These are phyloP conservation scores for Blastobasis adustella DNA, from an alignment of 2,888 invertebrate species.

Conservation along the genomic window DNA sequence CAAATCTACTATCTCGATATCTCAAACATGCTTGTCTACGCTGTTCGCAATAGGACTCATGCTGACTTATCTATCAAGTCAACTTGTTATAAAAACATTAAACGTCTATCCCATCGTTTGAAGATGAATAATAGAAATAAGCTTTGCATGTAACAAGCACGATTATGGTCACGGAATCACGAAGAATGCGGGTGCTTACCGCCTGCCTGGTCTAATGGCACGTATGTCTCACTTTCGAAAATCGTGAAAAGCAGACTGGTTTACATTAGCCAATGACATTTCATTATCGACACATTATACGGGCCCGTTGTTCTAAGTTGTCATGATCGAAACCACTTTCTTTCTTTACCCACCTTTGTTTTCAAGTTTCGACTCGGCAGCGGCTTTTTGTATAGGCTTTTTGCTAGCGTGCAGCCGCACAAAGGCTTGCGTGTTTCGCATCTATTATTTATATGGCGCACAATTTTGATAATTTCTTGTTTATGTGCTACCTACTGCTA, in stretches of 20 bases:
- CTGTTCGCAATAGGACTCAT: no score
- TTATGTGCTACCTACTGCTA: no score
- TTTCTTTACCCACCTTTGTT: neutral
- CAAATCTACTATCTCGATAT: no score
- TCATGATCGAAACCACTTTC: neutral
- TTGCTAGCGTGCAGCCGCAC: neutral
- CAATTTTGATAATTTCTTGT: neutral
- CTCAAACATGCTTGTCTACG: no score
- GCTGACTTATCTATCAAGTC: no score
- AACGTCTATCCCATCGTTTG: no score
- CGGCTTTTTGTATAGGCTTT: no score
- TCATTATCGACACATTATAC: slow-evolving; percentile 1
- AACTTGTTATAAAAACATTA: no score
- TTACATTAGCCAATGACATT: slow-evolving; percentile 4
- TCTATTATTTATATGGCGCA: neutral
- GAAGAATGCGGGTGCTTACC: neutral
- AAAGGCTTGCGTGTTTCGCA: neutral
- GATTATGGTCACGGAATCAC: slow-evolving; percentile 23
- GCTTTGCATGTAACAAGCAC: slow-evolving; percentile 22
- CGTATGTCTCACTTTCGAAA: slow-evolving; percentile 18
- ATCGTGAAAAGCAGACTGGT: slow-evolving; percentile 8
- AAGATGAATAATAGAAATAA: slow-evolving; percentile 5
- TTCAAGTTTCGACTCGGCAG: no score
- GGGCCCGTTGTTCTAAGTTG: neutral
- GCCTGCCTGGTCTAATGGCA: slow-evolving; percentile 12